Evolutionary conservation across 2,888 invertebrate genomes (phyloP), one percentile per base, ranked within the genome.

Genomic region (Dromius quadrimaculatus): DNA sequence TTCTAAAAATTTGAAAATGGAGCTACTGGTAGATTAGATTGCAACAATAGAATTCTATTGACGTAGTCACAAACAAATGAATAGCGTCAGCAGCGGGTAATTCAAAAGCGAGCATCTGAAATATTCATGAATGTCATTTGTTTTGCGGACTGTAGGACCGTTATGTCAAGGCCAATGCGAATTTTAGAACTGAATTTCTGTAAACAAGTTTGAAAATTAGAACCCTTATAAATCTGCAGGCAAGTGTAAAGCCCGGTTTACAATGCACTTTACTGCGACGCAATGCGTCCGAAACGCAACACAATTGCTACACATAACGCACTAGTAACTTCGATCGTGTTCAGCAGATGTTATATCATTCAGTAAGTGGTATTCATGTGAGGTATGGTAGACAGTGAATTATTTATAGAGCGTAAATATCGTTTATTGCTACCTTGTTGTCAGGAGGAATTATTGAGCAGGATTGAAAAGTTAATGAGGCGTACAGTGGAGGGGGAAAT

Each of bases 331-430:
- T 47, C 15, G 8, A 13, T 23, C 23, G 23, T 22, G 23, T 23
- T 47, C 47, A 45, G 19, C 19, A 8, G 45, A 1, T 19, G 41
- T 41, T 13, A 45, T 45, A 1, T 20, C 23, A 47, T 47, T 47
- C 47, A 22, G 13, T 23, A 3, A 13, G 11, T 13, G 0, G 8
- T 13, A 13, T 54, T 28, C 15, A 17, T 41, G 13, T 38, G 41
- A 11, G 36, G n/a, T 36, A 36, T 8, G n/a, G 36, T 8, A 36
- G 5, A 47, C 47, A 47, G 20, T 23, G 17, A 22, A 61, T 63
- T 63, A 63, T 63, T 63, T 63, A 63, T 45, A 41, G 22, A 41
- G 17, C 63, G 45, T 63, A 63, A 63, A 63, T 63, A 63, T 41
- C 63, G 41, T 41, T 43, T 41, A 43, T 28, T 43, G 41, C 41